Percentiles rank a stretch among this genome's conserved stretches.
Evolutionary conservation across 30 jellyfish, hydroid and myxozoan genomes (phyloP).

Genomic region (Rhopilema esculentum): DNA sequence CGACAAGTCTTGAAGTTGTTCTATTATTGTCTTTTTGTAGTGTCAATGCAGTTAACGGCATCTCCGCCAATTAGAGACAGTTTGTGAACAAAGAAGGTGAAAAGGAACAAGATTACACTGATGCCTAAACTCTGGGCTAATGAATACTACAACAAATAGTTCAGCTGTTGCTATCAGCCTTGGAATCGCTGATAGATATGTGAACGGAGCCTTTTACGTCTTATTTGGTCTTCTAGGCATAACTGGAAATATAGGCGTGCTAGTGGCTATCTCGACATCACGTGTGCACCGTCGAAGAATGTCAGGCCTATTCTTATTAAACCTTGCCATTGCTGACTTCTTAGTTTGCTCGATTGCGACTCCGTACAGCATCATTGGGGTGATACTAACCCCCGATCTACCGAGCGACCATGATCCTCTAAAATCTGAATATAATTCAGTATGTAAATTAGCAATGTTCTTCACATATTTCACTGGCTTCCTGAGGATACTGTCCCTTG

Average conservation of each 20-base stretch:
- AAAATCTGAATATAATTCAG: slow-evolving; percentile 10
- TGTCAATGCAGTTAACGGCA: not conserved
- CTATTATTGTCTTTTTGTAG: no score
- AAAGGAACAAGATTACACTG: not conserved
- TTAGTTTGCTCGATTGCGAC: slow-evolving; percentile 32
- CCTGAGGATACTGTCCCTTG: slow-evolving; percentile 25
- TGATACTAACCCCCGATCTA: not conserved
- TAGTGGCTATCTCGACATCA: slow-evolving; percentile 3
- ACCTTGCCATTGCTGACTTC: slow-evolving; percentile 36
- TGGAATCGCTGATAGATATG: slow-evolving; percentile 2
- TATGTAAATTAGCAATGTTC: slow-evolving; percentile 44
- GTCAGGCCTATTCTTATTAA: slow-evolving; percentile 29
- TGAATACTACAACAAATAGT: not conserved
- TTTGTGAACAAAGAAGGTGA: not conserved
- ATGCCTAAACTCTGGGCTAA: not conserved
- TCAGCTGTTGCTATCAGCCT: not conserved
- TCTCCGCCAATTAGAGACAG: not conserved
- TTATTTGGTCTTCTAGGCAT: slow-evolving; percentile 25
- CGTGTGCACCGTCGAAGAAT: slow-evolving; percentile 32
- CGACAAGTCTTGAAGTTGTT: no score
- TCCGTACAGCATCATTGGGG: slow-evolving; percentile 28
- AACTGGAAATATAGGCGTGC: slow-evolving; percentile 17
- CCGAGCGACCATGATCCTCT: not conserved
- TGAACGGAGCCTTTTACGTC: not conserved
- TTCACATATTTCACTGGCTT: slow-evolving; percentile 38